Conservation (phyloP, 2,797 vertebrate species). For the Anisognathus igniventris region DNA sequence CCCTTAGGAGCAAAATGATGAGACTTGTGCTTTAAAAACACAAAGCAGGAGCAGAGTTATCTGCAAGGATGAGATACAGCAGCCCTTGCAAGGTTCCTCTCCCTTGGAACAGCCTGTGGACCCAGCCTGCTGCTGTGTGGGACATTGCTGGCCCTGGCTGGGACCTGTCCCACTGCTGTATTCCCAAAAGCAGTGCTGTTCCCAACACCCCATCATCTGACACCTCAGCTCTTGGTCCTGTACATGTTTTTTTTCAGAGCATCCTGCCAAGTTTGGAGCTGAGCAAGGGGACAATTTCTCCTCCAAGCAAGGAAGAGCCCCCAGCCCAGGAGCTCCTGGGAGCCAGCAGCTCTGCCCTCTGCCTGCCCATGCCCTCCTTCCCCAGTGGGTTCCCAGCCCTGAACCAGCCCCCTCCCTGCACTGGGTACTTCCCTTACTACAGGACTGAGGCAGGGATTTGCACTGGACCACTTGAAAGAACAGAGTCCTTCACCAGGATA, state of each 20-base stretch:
- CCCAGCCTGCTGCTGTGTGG: background rate
- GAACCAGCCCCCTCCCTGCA: background rate
- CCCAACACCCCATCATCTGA: fast-evolving
- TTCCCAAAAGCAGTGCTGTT: fast-evolving
- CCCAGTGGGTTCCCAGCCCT: background rate
- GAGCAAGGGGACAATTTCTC: background rate
- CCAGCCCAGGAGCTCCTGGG: background rate
- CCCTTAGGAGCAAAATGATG: background rate
- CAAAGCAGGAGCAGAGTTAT: background rate
- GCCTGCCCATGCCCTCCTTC: background rate
- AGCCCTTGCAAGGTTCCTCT: background rate
- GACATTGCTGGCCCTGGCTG: background rate
- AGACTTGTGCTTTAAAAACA: background rate
- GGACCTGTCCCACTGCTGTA: background rate
- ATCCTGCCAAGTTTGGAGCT: background rate
- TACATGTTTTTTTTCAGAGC: background rate
- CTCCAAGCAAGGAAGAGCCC: background rate
- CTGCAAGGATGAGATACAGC: background rate
- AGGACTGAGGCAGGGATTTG: conserved; percentile 26
- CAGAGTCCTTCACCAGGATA: fast-evolving
- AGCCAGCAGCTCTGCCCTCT: background rate
- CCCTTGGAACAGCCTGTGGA: background rate
- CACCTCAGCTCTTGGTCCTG: background rate
- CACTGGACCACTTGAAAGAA: background rate
- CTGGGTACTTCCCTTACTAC: conserved; percentile 24